Base-by-base conservation (phyloP, 2,113 vertebrate species). In the Lonchura striata region DNA sequence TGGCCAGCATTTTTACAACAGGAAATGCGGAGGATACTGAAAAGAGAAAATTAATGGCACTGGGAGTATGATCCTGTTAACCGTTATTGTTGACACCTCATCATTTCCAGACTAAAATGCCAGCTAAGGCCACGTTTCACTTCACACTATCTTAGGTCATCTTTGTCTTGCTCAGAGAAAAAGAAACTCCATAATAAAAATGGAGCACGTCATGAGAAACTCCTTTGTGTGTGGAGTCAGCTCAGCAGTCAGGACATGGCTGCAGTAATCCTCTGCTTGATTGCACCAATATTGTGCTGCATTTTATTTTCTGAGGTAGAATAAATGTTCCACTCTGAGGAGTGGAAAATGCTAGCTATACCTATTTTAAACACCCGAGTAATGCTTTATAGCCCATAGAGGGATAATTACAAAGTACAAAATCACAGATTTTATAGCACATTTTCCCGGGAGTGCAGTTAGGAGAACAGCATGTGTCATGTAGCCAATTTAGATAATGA, bases 401-500 rank as follows among this genome's bases (percentile, higher is more conserved):
- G 99, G 98, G 98, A 98, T 99, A 98, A 98, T 98, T 99, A 99
- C 98, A 98, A 98, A 99, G 98, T 98, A 98, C 98, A 98, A 98
- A 98, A 97, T 98, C 98, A 86, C 71, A 76, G 97, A 96, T 96
- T 98, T 98, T 98, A 98, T 96, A 97, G 97, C 97, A 94, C 94
- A 79, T 94, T 96, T 95, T 98, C 99, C 99, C 99, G 94, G 94
- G 99, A 99, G 99, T 97, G 96, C 98, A 98, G 98, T 99, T 99
- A 99, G 98, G 97, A 96, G 96, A 97, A 97, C 98, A 97, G 98
- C 98, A 98, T 98, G 99, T 99, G 99, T 99, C 99, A 99, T 98
- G 98, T 99, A 97, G 97, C 98, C 99, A 99, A 99, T 99, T 99
- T 99, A 99, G 99, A 98, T 99, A 99, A 99, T 99, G 99, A 99